Evolutionary conservation across 2,888 invertebrate species (phyloP), one percentile per base, ranked within the genome.

Genomic region (Drosophila mimetica): DNA sequence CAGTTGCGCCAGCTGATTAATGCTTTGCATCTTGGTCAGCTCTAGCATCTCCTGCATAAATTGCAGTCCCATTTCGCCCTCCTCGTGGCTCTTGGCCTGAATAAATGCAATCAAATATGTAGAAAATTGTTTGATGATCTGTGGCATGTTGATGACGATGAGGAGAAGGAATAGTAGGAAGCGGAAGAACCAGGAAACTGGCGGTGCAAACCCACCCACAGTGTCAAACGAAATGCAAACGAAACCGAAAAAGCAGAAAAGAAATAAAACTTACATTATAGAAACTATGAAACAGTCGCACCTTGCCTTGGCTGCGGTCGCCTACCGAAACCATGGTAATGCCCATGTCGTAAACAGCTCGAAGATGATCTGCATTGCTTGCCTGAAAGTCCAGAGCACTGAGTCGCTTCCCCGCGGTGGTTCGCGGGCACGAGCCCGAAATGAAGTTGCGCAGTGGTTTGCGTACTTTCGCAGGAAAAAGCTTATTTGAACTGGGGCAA

Each of bases 11-110:
- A 92, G 69, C 64, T 91, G 90, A 79, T 91, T 91, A 61, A 91
- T 77, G 63, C 81, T 89, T 88, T 96, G 94, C 69, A 95, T 92
- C 78, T 96, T 96, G 53, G 97, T 97, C 76, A 98, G 93, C 89
- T 97, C 97, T 1, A 97, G 94, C 97, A 99, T 98, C 92, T 99
- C 99, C 88, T 97, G 96, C 98, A 99, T 98, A 90, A 99, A 99
- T 13, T 96, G 93, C 34, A 98, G 92, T 0, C 99, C 99, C 92
- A 98, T 97, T 82, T 97, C 96, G 0, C 97, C 98, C 89, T 97
- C 96, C 79, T 95, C 95, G 0, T 95, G 93, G 9, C 96, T 95
- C 88, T 95, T 95, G 3, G 99, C 99, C 97, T 98, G 58, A 18
- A 32, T 25, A 9, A 46, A 55, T 34, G 51, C 16, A 67, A 54